Evolutionary conservation across 2,113 vertebrate species (phyloP), one percentile per base, ranked within the genome.

Genomic region (Petromus typicus): DNA sequence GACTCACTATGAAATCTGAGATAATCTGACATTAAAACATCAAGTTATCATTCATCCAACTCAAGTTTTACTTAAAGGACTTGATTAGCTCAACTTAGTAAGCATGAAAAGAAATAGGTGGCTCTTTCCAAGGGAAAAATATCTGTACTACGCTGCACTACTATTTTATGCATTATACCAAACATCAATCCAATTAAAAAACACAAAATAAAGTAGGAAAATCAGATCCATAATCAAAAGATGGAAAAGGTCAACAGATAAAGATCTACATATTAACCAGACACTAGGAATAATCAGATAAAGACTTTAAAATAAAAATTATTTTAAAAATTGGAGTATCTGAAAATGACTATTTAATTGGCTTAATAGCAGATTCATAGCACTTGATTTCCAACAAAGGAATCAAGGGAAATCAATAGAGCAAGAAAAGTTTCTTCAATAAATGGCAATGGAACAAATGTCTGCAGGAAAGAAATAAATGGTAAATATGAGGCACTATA

Each of bases 321-420:
- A 6, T 48, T 45, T 18, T 90, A 18, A 76, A 92, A 90, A 64
- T 56, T 1, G 71, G 25, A 80, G 30, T 13, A 86, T 82, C 13
- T 69, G 80, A 92, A 90, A 90, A 89, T 75, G 34, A 92, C 76
- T 14, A 84, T 23, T 61, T 22, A 73, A 57, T 0, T 84, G 84
- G 69, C 25, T 91, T 63, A 78, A 87, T 0, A 71, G 56, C 30
- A 85, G 20, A 69, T n/a, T 78, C 43, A 90, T 3, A 95, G 69
- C 79, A 81, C 4, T 82, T 92, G 22, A 69, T 88, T 96, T 84
- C 84, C 89, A 80, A 86, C 34, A 56, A 89, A 80, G 63, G 43
- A 78, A n/a, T 3, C 48, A 91, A 67, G 40, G 27, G 48, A 40
- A 64, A 80, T 91, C 71, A 85, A 89, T 48, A 57, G 54, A 83